Base-by-base conservation (phyloP, 2,888 invertebrate species). In the Tachystola acroxantha region DNA sequence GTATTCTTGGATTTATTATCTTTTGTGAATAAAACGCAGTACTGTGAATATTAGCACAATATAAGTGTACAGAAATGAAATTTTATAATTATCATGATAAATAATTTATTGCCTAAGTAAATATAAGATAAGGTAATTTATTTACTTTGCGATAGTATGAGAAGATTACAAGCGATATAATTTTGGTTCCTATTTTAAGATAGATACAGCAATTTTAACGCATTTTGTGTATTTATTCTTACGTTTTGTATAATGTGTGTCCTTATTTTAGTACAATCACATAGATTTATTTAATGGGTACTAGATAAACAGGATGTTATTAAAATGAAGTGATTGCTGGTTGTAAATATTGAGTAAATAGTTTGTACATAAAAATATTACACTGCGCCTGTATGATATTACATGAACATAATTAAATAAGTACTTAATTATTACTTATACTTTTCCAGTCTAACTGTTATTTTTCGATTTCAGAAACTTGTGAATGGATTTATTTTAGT, bases 111-210 rank as follows among this genome's bases (percentile, higher is more conserved):
- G n/a, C n/a, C n/a, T 64, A 69, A 66, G 65, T 70, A 54, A 53
- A 46, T 19, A 19, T 28, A 49, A 54, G 10, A 7, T 55, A 36
- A 56, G 66, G 69, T 78, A 77, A 84, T 77, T 84, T 84, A 82
- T 82, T 81, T 71, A 70, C 65, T 63, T 45, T 66, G 64, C 63
- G 56, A 58, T 59, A 60, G 14, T 42, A 38, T 37, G 39, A 43
- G 39, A 43, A 54, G 51, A 54, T 58, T 59, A 26, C 41, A 62
- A 55, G 53, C 48, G 60, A 56, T 68, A 60, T 66, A 59, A 69
- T 76, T 84, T 86, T 85, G 82, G 85, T 86, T 86, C 85, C 85
- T 86, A 86, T 79, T 64, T 65, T 84, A 81, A 80, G 80, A 73
- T 81, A 78, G 66, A 69, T 53, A 61, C 66, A 64, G 53, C 53